Percentiles rank a stretch among this genome's conserved stretches.
Conservation (phyloP, 2,888 invertebrate genomes). For the Crepidodera aurea region DNA sequence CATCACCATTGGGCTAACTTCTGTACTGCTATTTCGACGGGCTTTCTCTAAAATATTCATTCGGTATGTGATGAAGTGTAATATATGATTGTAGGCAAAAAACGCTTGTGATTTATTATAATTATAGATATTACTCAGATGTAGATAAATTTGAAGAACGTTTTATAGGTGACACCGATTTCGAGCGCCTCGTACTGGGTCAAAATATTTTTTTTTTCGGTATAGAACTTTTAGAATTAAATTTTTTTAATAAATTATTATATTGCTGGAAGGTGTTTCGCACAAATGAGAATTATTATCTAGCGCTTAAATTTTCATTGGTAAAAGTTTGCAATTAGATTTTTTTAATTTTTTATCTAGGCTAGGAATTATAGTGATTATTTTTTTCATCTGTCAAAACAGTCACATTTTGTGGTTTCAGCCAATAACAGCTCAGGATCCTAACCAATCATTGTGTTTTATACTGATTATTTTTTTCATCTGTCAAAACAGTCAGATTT, state of each 20-base stretch:
- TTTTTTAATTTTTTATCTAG: too few relatives aligned
- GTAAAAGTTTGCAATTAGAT: too few relatives aligned
- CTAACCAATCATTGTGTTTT: too few relatives aligned
- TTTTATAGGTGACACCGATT: slow-evolving; percentile 24
- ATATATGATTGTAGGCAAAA: slow-evolving; percentile 5
- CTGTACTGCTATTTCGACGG: not conserved
- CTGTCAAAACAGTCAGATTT: too few relatives aligned
- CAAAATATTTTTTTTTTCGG: not conserved
- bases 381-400: too few relatives aligned
- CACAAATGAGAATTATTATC: not conserved
- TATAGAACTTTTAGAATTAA: too few relatives aligned
- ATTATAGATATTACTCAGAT: slow-evolving; percentile 14
- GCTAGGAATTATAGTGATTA: too few relatives aligned
- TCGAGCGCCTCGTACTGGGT: slow-evolving; percentile 1
- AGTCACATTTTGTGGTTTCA: too few relatives aligned
- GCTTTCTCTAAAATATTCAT: not conserved
- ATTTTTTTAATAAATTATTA: not conserved
- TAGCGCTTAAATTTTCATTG: not conserved
- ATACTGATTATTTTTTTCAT: too few relatives aligned
- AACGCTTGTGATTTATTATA: slow-evolving; percentile 14
- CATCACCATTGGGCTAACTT: not conserved
- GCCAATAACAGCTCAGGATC: too few relatives aligned
- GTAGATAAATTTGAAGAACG: slow-evolving; percentile 6
- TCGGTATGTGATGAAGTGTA: slow-evolving; percentile 4
- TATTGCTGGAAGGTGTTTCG: slow-evolving; percentile 1